Percentiles rank a stretch among this genome's conserved stretches.
Evolutionary conservation across 1,140 invertebrate genomes (phyloP).

Genomic region (Lycorma delicatula): DNA sequence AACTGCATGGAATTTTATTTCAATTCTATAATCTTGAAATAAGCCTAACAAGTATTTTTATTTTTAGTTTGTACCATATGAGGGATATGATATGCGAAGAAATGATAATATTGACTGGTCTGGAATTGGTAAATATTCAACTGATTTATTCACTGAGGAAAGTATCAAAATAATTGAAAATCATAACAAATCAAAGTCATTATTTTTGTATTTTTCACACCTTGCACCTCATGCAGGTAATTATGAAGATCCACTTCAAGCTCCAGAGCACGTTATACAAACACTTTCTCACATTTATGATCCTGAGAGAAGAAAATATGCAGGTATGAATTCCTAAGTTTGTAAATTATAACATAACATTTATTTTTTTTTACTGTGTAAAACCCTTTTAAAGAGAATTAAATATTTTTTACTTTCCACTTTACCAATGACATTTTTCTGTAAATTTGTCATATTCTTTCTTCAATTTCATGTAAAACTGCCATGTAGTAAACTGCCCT

Average conservation of each 20-base stretch:
- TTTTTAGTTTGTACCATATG: neutral
- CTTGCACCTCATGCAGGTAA: slow-evolving; percentile 69
- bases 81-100: slow-evolving; percentile 21
- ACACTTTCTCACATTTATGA: slow-evolving; percentile 49
- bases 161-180: slow-evolving; percentile 43
- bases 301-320: slow-evolving; percentile 43
- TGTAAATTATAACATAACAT: too few relatives aligned
- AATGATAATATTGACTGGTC: slow-evolving; percentile 14
- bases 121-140: slow-evolving; percentile 41
- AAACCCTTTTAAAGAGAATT: too few relatives aligned
- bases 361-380: too few relatives aligned
- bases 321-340: slow-evolving; percentile 41
- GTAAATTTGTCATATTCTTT: too few relatives aligned
- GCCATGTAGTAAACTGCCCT: too few relatives aligned
- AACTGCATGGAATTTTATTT: too few relatives aligned
- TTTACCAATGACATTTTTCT: too few relatives aligned
- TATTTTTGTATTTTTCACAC: slow-evolving; percentile 74
- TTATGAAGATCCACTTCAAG: slow-evolving; percentile 42
- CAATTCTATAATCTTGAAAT: too few relatives aligned
- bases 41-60: neutral
- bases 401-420: too few relatives aligned
- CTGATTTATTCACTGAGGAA: slow-evolving; percentile 47
- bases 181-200: slow-evolving; percentile 44
- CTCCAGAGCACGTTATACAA: slow-evolving; percentile 45
- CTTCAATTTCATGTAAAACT: too few relatives aligned